phyloP scores from a whole-genome alignment of 2,797 vertebrate genomes.

The Sparus aurata region DNA sequence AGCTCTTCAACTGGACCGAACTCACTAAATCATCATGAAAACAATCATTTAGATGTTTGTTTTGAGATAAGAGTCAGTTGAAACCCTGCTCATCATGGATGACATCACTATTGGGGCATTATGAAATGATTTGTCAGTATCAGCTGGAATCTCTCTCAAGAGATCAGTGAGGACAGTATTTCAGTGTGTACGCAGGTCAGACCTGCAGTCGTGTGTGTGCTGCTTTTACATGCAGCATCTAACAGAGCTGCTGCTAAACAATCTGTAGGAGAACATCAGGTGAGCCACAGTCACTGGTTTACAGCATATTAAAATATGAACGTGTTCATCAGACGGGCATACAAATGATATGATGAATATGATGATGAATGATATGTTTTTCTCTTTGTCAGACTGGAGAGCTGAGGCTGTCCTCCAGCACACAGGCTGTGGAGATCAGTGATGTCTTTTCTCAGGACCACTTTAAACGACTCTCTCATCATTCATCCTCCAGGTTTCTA shows the following conservation, averaged over 20 bases:
- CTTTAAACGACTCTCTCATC: no score
- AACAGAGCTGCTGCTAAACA: not conserved
- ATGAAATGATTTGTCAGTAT: not conserved
- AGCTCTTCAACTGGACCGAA: no score
- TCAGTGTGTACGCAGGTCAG: not conserved
- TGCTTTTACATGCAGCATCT: not conserved
- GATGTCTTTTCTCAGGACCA: no score
- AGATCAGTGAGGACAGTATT: constrained; percentile 23
- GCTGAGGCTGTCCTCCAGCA: no score
- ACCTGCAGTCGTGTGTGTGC: not conserved
- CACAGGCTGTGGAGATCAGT: no score
- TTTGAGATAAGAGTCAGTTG: not conserved
- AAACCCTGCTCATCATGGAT: constrained; percentile 8
- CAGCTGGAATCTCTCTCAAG: constrained; percentile 31
- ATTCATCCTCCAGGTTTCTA: no score
- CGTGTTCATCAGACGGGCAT: no score
- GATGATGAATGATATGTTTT: no score
- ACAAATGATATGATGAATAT: no score
- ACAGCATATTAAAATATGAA: no score
- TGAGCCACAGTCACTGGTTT: not conserved
- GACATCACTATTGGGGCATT: constrained; percentile 4
- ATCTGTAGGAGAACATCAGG: not conserved
- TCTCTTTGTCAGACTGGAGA: no score
- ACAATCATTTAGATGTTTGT: constrained; percentile 4
- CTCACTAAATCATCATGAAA: no score